Conservation (phyloP, 2,797 vertebrate species). For the Danio jaintianensis region DNA sequence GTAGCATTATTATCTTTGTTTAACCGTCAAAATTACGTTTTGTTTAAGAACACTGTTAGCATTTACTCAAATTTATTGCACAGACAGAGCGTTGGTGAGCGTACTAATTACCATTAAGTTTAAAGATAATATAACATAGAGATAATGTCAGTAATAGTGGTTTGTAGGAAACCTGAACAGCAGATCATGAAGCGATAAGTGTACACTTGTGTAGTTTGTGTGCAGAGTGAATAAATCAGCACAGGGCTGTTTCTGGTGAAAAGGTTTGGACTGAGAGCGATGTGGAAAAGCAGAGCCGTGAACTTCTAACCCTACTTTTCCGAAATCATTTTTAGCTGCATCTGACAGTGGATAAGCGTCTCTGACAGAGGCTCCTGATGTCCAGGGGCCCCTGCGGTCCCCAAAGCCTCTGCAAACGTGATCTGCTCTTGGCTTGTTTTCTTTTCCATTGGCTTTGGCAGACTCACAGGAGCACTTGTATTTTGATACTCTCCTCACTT, state of each 20-base stretch:
- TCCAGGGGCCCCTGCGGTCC: constrained; percentile 74
- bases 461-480: constrained; percentile 45
- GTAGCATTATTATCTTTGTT: too few species aligned
- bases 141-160: constrained; percentile 61
- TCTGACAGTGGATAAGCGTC: constrained; percentile 75
- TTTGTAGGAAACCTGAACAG: constrained; percentile 64
- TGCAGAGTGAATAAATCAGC: constrained; percentile 71
- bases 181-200: constrained; percentile 57
- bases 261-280: constrained; percentile 62
- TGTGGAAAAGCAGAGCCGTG: constrained; percentile 70
- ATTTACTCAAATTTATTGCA: neutral
- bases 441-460: constrained; percentile 71
- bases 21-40: too few species aligned
- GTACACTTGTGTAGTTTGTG: constrained; percentile 62
- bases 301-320: constrained; percentile 76
- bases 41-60: too few species aligned
- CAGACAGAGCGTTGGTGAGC: neutral
- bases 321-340: constrained; percentile 79
- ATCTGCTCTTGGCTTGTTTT: constrained; percentile 79
- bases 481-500: constrained; percentile 59
- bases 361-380: constrained; percentile 72
- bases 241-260: constrained; percentile 69
- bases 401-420: constrained; percentile 81
- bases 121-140: too few species aligned
- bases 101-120: constrained; percentile 56